Conservation (phyloP, 2,797 vertebrate genomes). For the Mionectes olivaceus region DNA sequence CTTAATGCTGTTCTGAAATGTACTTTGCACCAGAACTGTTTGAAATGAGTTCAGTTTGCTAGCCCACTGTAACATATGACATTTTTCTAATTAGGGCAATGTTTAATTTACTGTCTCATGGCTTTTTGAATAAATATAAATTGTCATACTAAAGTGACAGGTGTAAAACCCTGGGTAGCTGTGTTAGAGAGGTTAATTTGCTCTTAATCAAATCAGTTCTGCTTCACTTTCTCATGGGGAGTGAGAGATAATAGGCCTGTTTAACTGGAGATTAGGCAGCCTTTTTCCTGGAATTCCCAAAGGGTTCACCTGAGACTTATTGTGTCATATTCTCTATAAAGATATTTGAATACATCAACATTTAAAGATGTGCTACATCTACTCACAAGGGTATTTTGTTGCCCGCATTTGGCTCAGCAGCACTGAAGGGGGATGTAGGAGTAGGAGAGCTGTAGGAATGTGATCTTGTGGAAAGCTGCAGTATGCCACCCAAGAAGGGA, state of each 20-base stretch:
- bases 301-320: conserved; percentile 75
- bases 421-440: background rate
- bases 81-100: conserved; percentile 87
- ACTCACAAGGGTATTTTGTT: background rate
- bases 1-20: conserved; percentile 45
- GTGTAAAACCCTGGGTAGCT: conserved; percentile 85
- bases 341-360: conserved; percentile 75
- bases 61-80: conserved; percentile 81
- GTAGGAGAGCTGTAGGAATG: background rate
- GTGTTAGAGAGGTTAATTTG: conserved; percentile 88
- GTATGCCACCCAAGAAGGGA: background rate
- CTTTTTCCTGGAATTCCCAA: conserved; percentile 78
- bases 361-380: conserved; percentile 62
- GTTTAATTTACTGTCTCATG: conserved; percentile 87
- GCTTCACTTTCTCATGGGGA: conserved; percentile 84
- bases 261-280: conserved; percentile 87
- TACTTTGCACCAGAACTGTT: conserved; percentile 62
- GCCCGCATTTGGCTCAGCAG: background rate
- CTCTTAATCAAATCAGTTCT: conserved; percentile 89
- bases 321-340: conserved; percentile 71
- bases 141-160: conserved; percentile 85
- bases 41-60: conserved; percentile 80
- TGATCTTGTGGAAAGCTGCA: background rate
- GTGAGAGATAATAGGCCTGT: conserved; percentile 85
- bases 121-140: conserved; percentile 86